Evolutionary conservation across 2,797 vertebrate species (phyloP).

Genomic region (Aselliscus stoliczkanus): DNA sequence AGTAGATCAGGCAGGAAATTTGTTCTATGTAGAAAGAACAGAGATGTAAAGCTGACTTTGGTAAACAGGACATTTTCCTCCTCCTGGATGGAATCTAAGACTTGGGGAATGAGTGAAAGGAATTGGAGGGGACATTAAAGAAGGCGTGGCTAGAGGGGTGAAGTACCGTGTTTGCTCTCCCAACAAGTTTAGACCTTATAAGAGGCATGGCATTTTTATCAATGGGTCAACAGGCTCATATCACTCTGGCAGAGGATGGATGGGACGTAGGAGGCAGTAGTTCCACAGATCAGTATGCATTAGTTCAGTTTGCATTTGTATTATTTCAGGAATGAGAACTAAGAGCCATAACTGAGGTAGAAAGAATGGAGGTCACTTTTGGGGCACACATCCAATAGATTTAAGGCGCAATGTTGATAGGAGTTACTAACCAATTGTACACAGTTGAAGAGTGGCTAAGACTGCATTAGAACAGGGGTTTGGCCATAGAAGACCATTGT

Average conservation of each 20-base stretch:
- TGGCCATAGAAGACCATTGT: neutral
- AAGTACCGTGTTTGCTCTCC: neutral
- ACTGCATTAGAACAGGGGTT: neutral
- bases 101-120: neutral
- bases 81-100: neutral
- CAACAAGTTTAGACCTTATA: neutral
- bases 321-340: neutral
- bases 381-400: neutral
- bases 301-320: neutral
- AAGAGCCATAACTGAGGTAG: neutral
- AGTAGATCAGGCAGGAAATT: neutral
- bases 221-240: neutral
- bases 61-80: neutral
- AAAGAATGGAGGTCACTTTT: neutral
- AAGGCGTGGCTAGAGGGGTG: neutral
- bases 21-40: neutral
- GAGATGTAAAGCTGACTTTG: neutral
- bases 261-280: neutral
- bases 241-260: neutral
- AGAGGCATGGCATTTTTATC: neutral
- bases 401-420: neutral
- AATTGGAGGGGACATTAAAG: neutral
- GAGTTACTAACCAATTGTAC: neutral
- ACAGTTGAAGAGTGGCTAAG: neutral
- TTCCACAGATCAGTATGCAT: neutral